These are phyloP conservation scores for Sebastes diaconus DNA, from an alignment of 2,797 vertebrate species.

Conservation along the genomic window DNA sequence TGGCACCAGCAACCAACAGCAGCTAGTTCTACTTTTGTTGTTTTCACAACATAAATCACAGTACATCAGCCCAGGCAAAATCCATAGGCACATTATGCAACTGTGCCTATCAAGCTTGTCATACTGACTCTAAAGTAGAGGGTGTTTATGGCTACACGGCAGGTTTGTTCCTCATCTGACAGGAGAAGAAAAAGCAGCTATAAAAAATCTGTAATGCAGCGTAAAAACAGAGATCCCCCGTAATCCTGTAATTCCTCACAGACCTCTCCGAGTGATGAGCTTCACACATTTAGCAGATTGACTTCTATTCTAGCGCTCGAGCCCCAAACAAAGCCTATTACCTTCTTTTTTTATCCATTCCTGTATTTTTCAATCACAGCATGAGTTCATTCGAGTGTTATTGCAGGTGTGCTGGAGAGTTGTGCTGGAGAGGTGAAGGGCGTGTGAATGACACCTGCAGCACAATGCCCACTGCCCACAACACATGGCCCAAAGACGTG, in stretches of 20 bases:
- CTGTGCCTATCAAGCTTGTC: conserved; percentile 26
- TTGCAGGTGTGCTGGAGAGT: conserved; percentile 16
- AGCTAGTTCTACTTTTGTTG: not conserved
- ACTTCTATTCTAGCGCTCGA: conserved; percentile 43
- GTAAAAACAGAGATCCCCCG: conserved; percentile 6
- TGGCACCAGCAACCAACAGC: conserved; percentile 21
- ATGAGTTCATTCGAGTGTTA: conserved; percentile 19
- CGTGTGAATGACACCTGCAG: conserved; percentile 20
- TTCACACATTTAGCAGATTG: conserved; percentile 73
- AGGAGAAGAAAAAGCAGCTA: conserved; percentile 12
- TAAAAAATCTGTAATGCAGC: conserved; percentile 24
- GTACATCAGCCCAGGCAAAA: not conserved
- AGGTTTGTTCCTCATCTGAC: conserved; percentile 19
- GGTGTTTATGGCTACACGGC: not conserved
- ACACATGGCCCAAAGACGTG: not conserved
- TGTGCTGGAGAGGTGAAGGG: conserved; percentile 31
- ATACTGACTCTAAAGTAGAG: not conserved
- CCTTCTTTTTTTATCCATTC: conserved; percentile 25
- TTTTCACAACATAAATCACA: not conserved
- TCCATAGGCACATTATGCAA: conserved; percentile 17
- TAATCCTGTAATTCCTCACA: conserved; percentile 73
- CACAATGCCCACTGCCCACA: not conserved
- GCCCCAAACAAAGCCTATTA: conserved; percentile 60
- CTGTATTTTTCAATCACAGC: conserved; percentile 42
- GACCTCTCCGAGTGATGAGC: conserved; percentile 66